Evolutionary conservation across 1,140 invertebrate genomes (phyloP).

Genomic region (Mya arenaria): DNA sequence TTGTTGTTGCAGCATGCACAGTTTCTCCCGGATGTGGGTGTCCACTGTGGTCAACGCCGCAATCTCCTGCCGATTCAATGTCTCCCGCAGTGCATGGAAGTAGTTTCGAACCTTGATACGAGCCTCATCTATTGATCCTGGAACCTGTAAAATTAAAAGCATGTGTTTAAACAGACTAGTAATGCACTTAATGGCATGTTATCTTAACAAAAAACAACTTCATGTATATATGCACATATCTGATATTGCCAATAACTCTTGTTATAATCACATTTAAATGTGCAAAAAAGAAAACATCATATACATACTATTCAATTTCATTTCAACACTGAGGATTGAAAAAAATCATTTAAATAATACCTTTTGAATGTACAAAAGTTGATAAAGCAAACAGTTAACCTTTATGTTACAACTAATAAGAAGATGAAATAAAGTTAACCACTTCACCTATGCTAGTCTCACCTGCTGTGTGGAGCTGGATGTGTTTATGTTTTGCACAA

Average conservation of each 20-base stretch:
- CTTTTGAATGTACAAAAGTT: too few relatives aligned
- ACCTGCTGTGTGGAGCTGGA: conserved; percentile 70
- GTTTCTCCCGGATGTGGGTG: conserved; percentile 84
- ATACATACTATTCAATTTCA: too few relatives aligned
- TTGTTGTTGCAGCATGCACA: conserved; percentile 84
- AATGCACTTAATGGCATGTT: too few relatives aligned
- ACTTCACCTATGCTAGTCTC: not conserved
- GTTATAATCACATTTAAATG: not conserved
- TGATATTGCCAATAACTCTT: not conserved
- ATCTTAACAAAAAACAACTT: not conserved
- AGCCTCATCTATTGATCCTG: conserved; percentile 82
- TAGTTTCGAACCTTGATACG: conserved; percentile 83
- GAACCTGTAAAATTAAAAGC: conserved; percentile 61
- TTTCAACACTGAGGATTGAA: too few relatives aligned
- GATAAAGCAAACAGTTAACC: too few relatives aligned
- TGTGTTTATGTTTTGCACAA: conserved; percentile 67
- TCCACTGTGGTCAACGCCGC: conserved; percentile 84
- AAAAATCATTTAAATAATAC: too few relatives aligned
- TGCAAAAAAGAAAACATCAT: too few relatives aligned
- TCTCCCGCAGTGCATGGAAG: conserved; percentile 83
- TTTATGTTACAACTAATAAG: too few relatives aligned
- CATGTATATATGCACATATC: not conserved
- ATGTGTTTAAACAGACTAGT: not conserved
- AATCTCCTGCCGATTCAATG: conserved; percentile 84
- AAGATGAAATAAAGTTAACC: too few relatives aligned